Evolutionary conservation across 2,888 invertebrate species (phyloP).

Genomic region (Uropetala carovei): DNA sequence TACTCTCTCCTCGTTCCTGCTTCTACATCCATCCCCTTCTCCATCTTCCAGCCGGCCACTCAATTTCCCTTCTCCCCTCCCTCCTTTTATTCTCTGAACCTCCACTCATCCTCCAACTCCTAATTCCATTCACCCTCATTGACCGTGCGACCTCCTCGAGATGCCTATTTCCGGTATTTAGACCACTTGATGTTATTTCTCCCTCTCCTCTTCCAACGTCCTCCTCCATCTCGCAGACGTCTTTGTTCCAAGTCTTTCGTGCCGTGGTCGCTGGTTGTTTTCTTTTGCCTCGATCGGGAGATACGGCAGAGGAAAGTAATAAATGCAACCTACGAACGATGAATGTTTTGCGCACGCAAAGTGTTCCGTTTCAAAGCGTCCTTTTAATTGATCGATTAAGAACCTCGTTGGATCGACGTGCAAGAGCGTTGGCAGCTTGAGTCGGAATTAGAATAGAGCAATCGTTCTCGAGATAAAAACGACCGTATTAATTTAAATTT

Average conservation of each 20-base stretch:
- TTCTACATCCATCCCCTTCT: too few relatives aligned
- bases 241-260: neutral
- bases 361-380: neutral
- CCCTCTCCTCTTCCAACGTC: neutral
- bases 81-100: too few relatives aligned
- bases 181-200: neutral
- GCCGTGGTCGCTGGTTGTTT: neutral
- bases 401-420: neutral
- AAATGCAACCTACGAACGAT: neutral
- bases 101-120: neutral
- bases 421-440: too few relatives aligned
- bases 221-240: neutral
- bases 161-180: conserved; percentile 25
- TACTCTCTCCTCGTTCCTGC: too few relatives aligned
- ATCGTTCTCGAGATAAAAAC: too few relatives aligned
- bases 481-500: too few relatives aligned
- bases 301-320: too few relatives aligned
- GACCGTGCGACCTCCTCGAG: conserved; percentile 14
- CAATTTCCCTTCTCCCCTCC: too few relatives aligned
- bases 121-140: conserved; percentile 20
- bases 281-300: too few relatives aligned
- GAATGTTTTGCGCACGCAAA: neutral
- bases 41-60: too few relatives aligned
- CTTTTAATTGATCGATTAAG: conserved; percentile 1
- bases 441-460: too few relatives aligned